phyloP scores from a whole-genome alignment of 2,113 vertebrate species.

The Fregetta grallaria region DNA sequence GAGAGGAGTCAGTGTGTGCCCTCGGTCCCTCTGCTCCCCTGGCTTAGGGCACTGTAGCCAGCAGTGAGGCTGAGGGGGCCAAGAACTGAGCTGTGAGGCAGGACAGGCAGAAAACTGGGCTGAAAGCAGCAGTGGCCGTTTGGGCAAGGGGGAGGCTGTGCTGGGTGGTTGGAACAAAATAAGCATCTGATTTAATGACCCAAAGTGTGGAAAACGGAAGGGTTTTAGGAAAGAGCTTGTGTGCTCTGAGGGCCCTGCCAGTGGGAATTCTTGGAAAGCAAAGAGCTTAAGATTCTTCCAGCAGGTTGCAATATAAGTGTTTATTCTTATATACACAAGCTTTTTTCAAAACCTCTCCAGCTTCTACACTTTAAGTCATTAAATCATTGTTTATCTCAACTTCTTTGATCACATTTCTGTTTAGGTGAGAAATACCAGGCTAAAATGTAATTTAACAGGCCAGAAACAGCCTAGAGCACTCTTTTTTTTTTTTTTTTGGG shows the following conservation, averaged over 20 bases:
- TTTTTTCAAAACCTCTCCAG: background rate
- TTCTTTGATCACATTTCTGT: background rate
- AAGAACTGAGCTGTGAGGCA: background rate
- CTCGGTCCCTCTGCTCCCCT: background rate
- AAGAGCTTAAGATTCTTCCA: background rate
- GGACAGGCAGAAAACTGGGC: background rate
- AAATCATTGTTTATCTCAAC: slow-evolving; percentile 5
- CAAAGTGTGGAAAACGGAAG: background rate
- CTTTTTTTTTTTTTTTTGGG: background rate
- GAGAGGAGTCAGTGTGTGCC: background rate
- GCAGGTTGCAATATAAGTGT: background rate
- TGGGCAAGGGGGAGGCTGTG: background rate
- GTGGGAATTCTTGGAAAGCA: background rate
- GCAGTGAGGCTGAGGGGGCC: background rate
- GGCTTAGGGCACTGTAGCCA: background rate
- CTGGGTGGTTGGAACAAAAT: background rate
- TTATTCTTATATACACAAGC: background rate
- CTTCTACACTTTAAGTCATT: background rate
- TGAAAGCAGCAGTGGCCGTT: background rate
- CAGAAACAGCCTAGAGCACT: background rate
- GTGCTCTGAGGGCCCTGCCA: background rate
- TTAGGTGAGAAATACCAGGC: background rate
- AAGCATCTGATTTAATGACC: background rate
- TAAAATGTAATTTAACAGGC: background rate
- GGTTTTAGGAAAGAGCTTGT: background rate